Percentiles rank a stretch among this genome's conserved stretches.
phyloP scores from a whole-genome alignment of 2,113 vertebrate genomes.

The Burhinus oedicnemus region DNA sequence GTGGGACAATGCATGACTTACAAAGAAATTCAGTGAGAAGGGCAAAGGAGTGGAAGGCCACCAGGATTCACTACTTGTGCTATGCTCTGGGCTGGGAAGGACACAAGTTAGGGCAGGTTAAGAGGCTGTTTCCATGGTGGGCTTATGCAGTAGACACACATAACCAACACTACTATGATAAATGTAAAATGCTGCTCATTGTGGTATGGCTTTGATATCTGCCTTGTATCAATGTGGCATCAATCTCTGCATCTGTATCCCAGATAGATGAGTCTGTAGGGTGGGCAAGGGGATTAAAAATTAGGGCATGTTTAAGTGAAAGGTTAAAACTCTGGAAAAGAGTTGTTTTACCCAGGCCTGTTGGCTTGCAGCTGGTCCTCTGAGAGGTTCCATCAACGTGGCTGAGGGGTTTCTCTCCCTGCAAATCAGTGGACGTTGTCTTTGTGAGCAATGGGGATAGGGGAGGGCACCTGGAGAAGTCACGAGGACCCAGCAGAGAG shows the following conservation, averaged over 20 bases:
- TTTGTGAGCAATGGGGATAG: fast-evolving
- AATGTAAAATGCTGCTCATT: neutral
- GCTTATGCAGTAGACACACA: neutral
- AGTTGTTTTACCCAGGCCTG: neutral
- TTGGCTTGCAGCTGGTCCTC: neutral
- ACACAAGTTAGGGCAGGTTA: neutral
- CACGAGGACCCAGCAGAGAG: neutral
- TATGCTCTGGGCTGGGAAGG: neutral
- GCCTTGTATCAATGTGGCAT: neutral
- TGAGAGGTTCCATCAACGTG: neutral
- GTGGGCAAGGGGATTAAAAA: neutral
- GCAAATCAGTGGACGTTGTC: fast-evolving
- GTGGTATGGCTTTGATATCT: neutral
- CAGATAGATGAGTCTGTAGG: neutral
- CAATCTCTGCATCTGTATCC: neutral
- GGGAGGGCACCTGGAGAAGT: neutral
- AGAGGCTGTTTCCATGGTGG: neutral
- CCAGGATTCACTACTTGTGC: neutral
- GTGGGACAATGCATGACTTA: neutral
- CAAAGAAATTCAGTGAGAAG: neutral
- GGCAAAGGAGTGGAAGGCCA: neutral
- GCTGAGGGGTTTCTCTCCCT: neutral
- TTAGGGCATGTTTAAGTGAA: neutral
- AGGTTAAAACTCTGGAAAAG: neutral
- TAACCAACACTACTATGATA: neutral